Percentiles rank a stretch among this genome's conserved stretches.
These are phyloP conservation scores for Agonopterix arenella DNA, from an alignment of 2,888 invertebrate species.

Conservation along the genomic window DNA sequence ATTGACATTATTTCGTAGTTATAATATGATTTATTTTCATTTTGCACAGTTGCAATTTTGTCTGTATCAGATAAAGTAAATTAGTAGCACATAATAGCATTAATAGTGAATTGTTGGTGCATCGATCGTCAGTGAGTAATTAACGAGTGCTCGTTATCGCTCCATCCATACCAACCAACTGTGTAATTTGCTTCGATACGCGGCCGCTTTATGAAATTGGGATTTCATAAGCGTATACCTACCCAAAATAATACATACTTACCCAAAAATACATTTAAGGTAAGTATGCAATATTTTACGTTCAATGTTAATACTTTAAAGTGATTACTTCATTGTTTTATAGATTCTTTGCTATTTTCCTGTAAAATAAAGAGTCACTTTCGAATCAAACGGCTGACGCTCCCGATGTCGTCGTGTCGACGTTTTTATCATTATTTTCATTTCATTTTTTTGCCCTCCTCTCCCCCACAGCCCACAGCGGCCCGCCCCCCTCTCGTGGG, in stretches of 20 bases:
- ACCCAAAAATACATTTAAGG: too few species aligned
- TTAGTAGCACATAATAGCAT: constrained; percentile 10
- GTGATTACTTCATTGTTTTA: background rate
- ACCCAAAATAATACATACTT: too few species aligned
- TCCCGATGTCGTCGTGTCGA: constrained; percentile 31
- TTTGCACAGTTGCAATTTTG: background rate
- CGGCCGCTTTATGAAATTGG: background rate
- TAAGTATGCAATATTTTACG: too few species aligned
- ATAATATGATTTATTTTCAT: background rate
- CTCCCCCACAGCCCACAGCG: constrained; percentile 9
- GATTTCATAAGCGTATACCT: too few species aligned
- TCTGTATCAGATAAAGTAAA: constrained; percentile 9
- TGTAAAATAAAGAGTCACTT: constrained; percentile 1
- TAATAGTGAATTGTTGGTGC: constrained; percentile 6
- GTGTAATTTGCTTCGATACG: background rate
- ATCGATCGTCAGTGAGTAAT: constrained; percentile 6
- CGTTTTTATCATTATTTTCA: constrained; percentile 55
- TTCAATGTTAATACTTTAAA: background rate
- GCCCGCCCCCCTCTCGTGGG: constrained; percentile 11
- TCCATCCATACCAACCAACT: constrained; percentile 2
- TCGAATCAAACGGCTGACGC: constrained; percentile 18
- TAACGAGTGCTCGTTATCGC: constrained; percentile 7
- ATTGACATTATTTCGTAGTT: too few species aligned
- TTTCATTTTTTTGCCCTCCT: constrained; percentile 37
- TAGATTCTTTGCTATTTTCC: background rate